Conservation (phyloP, 2,797 vertebrate species). For the Ambastaia sidthimunki region DNA sequence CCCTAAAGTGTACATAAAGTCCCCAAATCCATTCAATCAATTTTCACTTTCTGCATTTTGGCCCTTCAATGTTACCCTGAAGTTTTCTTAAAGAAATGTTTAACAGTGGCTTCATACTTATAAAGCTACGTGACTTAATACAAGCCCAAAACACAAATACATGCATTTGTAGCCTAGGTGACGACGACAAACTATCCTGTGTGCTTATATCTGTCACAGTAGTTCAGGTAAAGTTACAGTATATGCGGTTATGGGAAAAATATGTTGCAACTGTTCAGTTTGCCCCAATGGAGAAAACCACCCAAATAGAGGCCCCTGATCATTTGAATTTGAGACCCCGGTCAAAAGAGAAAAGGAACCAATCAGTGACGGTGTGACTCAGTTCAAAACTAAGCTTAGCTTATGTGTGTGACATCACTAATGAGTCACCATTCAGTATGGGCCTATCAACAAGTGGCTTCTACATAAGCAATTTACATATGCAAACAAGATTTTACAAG, state of each 20-base stretch:
- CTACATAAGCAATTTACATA: constrained; percentile 2
- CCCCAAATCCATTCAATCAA: too few relatives aligned
- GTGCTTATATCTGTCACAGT: too few relatives aligned
- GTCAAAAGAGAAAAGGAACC: not conserved
- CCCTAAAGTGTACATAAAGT: too few relatives aligned
- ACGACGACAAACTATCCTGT: too few relatives aligned
- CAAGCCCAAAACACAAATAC: too few relatives aligned
- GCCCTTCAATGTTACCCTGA: too few relatives aligned
- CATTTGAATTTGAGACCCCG: not conserved
- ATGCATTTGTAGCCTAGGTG: too few relatives aligned
- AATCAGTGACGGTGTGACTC: not conserved
- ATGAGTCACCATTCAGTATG: not conserved
- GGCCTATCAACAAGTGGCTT: not conserved
- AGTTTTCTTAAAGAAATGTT: too few relatives aligned
- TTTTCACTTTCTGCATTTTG: too few relatives aligned
- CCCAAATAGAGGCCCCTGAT: not conserved
- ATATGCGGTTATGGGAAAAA: not conserved
- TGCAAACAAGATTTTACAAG: constrained; percentile 4
- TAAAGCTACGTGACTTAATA: too few relatives aligned
- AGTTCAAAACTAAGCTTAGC: not conserved
- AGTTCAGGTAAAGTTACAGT: not conserved
- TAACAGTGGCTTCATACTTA: too few relatives aligned
- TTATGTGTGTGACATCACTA: not conserved
- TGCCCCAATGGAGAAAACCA: not conserved
- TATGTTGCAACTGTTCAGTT: not conserved